Conservation (phyloP, 2,888 invertebrate genomes). For the Cephus pygmeus region DNA sequence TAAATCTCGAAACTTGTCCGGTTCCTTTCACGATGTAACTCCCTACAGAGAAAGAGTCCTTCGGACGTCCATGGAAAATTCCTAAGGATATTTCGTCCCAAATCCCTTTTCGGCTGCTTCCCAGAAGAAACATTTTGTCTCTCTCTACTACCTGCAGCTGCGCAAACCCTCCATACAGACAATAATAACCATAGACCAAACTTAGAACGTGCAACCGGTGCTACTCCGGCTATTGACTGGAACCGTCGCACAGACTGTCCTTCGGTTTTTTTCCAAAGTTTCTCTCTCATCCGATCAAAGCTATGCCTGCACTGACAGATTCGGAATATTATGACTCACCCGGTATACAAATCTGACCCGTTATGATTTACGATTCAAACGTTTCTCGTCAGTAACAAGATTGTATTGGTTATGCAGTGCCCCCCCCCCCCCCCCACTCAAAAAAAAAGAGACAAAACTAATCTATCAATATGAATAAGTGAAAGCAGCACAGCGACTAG, state of each 20-base stretch:
- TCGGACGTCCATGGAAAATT: not conserved
- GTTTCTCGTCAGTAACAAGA: not conserved
- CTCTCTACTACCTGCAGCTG: not conserved
- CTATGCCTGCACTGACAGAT: not conserved
- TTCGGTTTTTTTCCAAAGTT: not conserved
- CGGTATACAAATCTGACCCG: not conserved
- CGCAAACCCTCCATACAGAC: not conserved
- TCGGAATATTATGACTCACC: not conserved
- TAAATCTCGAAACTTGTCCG: not conserved
- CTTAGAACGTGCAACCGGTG: not conserved
- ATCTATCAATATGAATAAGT: not conserved
- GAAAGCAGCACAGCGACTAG: not conserved
- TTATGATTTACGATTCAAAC: not conserved
- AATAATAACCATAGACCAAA: not conserved
- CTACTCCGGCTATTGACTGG: not conserved
- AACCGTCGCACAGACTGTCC: not conserved
- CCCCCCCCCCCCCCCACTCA: fast-evolving
- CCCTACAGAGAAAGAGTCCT: not conserved
- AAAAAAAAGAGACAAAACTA: not conserved
- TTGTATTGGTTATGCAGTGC: not conserved
- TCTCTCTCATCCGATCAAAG: not conserved
- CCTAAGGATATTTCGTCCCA: not conserved
- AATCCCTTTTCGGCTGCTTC: not conserved
- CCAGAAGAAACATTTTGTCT: not conserved
- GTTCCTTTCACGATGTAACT: not conserved